A percentile compares a stretch with the other conserved stretches of the same genome.
phyloP scores from a whole-genome alignment of 2,113 vertebrate genomes.

The Empidonax traillii region DNA sequence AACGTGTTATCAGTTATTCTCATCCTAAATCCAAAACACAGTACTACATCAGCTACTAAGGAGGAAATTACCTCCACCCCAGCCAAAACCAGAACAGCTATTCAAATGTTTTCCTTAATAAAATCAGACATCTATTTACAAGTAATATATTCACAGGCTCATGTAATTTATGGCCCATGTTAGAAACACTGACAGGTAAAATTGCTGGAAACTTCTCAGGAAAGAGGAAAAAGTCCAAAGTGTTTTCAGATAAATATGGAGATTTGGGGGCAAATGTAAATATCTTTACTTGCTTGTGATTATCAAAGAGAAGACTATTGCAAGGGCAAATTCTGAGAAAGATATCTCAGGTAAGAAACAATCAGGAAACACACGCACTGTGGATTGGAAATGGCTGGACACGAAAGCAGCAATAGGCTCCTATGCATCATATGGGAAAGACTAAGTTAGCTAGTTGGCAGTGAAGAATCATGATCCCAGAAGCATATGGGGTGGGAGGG shows the following conservation, averaged over 20 bases:
- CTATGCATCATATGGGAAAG: neutral
- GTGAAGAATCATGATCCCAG: neutral
- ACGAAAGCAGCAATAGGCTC: neutral
- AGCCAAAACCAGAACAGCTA: neutral
- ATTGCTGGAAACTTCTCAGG: neutral
- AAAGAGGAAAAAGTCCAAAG: neutral
- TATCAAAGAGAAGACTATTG: neutral
- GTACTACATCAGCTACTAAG: neutral
- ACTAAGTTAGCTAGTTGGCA: neutral
- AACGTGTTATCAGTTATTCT: neutral
- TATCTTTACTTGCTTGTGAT: neutral
- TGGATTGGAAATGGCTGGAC: neutral
- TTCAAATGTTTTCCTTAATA: neutral
- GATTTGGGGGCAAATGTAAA: neutral
- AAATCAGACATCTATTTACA: neutral
- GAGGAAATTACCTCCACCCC: neutral
- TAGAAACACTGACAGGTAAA: neutral
- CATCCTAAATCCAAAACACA: neutral
- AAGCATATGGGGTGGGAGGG: accelerated
- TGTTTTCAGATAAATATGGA: neutral
- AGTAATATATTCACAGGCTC: neutral
- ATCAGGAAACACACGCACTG: neutral
- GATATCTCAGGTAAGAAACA: neutral
- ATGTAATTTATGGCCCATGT: neutral
- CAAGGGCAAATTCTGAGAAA: neutral